phyloP scores from a whole-genome alignment of 2,797 vertebrate species.

The Cirrhinus mrigala region DNA sequence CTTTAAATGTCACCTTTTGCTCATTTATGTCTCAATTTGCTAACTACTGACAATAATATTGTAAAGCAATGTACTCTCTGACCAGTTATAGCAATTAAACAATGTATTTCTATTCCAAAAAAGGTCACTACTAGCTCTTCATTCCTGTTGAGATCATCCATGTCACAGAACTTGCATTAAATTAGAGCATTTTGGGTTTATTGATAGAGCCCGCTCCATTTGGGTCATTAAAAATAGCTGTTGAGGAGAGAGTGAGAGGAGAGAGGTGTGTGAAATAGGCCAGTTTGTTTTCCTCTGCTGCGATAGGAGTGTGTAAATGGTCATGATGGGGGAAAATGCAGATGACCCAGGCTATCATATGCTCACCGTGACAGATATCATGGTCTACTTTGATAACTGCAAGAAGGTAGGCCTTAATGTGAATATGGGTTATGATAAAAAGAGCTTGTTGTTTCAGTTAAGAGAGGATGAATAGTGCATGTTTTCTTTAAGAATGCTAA shows the following conservation, averaged over 20 bases:
- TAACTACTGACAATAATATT: neutral
- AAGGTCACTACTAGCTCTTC: neutral
- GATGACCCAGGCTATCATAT: constrained; percentile 54
- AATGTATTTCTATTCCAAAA: neutral
- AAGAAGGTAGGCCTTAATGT: constrained; percentile 44
- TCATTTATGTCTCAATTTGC: neutral
- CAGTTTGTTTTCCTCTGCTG: constrained; percentile 37
- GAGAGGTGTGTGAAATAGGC: constrained; percentile 26
- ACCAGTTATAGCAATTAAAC: neutral
- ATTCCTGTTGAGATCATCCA: constrained; percentile 56
- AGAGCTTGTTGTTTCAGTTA: neutral
- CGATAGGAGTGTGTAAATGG: constrained; percentile 5
- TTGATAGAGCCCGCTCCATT: constrained; percentile 68
- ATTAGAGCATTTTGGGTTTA: constrained; percentile 64
- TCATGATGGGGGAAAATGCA: constrained; percentile 46
- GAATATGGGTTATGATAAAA: neutral
- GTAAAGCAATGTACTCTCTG: neutral
- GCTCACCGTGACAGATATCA: constrained; percentile 50
- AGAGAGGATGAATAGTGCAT: neutral
- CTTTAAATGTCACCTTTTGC: neutral
- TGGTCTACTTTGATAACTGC: constrained; percentile 60
- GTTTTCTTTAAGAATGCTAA: neutral
- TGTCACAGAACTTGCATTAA: constrained; percentile 55
- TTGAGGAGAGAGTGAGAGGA: constrained; percentile 27
- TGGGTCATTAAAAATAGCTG: constrained; percentile 79